Conservation (phyloP, 2,797 vertebrate species). For the Macroramphosus scolopax region DNA sequence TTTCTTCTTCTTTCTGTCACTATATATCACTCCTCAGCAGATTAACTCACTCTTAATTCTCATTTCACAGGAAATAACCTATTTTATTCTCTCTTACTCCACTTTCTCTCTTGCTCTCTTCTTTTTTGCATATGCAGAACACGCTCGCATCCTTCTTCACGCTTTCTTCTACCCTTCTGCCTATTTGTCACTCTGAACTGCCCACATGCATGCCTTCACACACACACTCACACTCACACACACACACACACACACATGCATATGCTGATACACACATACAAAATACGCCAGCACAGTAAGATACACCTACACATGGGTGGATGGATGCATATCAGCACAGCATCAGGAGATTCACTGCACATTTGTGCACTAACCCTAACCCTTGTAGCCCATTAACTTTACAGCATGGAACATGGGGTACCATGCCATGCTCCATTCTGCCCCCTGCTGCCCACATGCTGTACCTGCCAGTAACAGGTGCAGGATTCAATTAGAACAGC, state of each 20-base stretch:
- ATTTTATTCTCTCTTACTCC: constrained; percentile 71
- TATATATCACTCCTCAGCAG: constrained; percentile 64
- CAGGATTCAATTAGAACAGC: constrained; percentile 82
- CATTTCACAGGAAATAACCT: constrained; percentile 85
- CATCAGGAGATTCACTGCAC: too few species aligned
- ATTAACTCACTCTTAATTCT: constrained; percentile 83
- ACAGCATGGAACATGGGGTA: constrained; percentile 51
- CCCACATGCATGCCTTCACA: constrained; percentile 48
- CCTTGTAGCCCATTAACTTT: constrained; percentile 61
- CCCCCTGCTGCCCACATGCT: constrained; percentile 73
- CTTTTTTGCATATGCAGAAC: constrained; percentile 69
- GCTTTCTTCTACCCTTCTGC: constrained; percentile 54
- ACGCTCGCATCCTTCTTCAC: constrained; percentile 49
- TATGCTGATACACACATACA: constrained; percentile 13
- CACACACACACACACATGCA: constrained; percentile 23
- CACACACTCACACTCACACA: constrained; percentile 22
- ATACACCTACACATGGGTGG: constrained; percentile 27
- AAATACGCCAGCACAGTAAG: constrained; percentile 11
- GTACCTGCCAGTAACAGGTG: constrained; percentile 81
- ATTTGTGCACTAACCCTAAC: too few species aligned
- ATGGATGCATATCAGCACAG: constrained; percentile 42
- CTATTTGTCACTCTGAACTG: constrained; percentile 54
- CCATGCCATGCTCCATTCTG: constrained; percentile 65
- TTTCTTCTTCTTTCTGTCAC: constrained; percentile 56
- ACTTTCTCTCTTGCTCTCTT: constrained; percentile 46